Evolutionary conservation across 2,113 vertebrate species (phyloP).

Genomic region (Ornithorhynchus anatinus): DNA sequence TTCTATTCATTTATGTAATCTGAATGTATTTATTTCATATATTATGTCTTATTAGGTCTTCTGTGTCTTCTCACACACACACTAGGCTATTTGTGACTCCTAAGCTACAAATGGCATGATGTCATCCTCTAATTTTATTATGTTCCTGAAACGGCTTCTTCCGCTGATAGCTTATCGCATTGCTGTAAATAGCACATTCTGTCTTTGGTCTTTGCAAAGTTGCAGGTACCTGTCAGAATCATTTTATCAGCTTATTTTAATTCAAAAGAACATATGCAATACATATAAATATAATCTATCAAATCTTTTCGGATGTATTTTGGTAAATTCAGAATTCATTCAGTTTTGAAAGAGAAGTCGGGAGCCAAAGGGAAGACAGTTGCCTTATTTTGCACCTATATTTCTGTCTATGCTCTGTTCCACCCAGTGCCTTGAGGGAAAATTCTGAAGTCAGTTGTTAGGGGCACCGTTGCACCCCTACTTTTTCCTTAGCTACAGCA

Average conservation of each 20-base stretch:
- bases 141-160: not conserved
- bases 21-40: not conserved
- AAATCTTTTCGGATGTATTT: constrained; percentile 8
- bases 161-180: not conserved
- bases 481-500: not conserved
- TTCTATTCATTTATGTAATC: too few species aligned
- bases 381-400: not conserved
- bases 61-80: not conserved
- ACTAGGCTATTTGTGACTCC: not conserved
- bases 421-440: not conserved
- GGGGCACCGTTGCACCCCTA: not conserved
- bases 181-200: not conserved
- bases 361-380: not conserved
- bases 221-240: not conserved
- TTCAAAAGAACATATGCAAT: too few species aligned
- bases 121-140: not conserved
- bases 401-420: not conserved
- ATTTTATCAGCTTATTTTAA: not conserved
- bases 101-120: not conserved
- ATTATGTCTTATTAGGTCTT: not conserved
- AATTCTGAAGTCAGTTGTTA: not conserved
- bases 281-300: not conserved
- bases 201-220: not conserved
- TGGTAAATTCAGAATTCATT: not conserved
- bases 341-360: too few species aligned